Conservation (phyloP, 2,113 vertebrate genomes). For the Ibidorhyncha struthersii region DNA sequence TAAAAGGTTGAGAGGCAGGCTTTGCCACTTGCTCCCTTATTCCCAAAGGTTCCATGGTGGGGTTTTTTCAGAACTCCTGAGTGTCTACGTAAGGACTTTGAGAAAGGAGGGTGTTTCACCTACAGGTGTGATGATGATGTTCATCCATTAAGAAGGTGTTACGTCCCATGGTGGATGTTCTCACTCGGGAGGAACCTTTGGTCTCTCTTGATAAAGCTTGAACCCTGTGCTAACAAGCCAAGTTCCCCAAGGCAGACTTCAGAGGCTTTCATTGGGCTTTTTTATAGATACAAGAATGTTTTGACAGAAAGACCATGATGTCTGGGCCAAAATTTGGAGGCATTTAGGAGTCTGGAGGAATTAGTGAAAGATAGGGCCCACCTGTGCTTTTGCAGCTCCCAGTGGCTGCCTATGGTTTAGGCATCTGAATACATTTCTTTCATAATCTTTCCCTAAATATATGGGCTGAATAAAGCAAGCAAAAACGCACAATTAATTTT, state of each 20-base stretch:
- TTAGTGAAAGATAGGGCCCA: background rate
- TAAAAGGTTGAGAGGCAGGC: background rate
- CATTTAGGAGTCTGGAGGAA: background rate
- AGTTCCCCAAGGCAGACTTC: background rate
- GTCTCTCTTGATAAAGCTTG: background rate
- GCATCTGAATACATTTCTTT: background rate
- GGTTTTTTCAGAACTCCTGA: background rate
- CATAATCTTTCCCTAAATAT: background rate
- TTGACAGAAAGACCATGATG: background rate
- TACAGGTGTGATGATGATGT: background rate
- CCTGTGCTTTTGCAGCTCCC: background rate
- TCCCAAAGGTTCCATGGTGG: background rate
- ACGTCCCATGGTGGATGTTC: background rate
- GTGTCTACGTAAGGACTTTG: background rate
- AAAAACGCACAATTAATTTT: background rate
- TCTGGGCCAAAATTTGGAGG: background rate
- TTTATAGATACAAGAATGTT: background rate
- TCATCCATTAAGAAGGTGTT: background rate
- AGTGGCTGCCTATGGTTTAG: background rate
- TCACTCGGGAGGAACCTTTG: background rate
- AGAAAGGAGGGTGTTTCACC: background rate
- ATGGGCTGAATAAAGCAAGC: background rate
- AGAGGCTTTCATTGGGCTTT: background rate
- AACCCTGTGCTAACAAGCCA: background rate
- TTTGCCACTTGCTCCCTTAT: conserved; percentile 1